Evolutionary conservation across 2,797 vertebrate species (phyloP).

Genomic region (Rhincodon typus): DNA sequence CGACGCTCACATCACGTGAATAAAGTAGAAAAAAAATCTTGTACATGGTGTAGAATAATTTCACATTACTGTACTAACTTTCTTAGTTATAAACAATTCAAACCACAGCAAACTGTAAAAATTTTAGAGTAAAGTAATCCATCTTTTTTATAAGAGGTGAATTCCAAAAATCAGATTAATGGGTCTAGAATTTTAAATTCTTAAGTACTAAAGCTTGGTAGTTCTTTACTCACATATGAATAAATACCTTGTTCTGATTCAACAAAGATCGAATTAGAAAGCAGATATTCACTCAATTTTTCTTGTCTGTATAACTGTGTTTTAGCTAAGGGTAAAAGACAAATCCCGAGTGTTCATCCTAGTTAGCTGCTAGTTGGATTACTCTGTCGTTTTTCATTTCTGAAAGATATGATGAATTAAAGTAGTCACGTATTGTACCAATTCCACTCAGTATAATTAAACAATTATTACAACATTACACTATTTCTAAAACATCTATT

Average conservation of each 20-base stretch:
- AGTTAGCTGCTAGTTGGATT: conserved; percentile 14
- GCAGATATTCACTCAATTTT: background rate
- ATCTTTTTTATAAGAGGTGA: background rate
- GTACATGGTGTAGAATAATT: too few species aligned
- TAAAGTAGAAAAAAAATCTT: background rate
- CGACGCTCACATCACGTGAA: too few species aligned
- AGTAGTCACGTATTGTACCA: background rate
- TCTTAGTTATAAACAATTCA: background rate
- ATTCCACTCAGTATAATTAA: conserved; percentile 12
- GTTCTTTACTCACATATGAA: background rate
- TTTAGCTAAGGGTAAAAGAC: background rate
- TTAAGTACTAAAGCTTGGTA: background rate
- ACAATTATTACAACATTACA: conserved; percentile 30
- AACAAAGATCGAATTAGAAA: background rate
- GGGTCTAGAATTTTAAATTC: background rate
- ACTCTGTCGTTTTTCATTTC: background rate
- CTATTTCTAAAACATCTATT: conserved; percentile 17
- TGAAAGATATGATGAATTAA: conserved; percentile 33
- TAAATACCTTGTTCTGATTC: background rate
- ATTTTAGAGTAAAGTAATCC: background rate
- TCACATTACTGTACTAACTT: background rate
- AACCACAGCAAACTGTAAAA: background rate
- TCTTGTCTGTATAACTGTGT: background rate
- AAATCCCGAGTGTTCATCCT: conserved; percentile 31
- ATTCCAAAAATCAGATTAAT: background rate